These are phyloP conservation scores for Anoura caudifer DNA, from an alignment of 2,113 vertebrate species.

Conservation along the genomic window DNA sequence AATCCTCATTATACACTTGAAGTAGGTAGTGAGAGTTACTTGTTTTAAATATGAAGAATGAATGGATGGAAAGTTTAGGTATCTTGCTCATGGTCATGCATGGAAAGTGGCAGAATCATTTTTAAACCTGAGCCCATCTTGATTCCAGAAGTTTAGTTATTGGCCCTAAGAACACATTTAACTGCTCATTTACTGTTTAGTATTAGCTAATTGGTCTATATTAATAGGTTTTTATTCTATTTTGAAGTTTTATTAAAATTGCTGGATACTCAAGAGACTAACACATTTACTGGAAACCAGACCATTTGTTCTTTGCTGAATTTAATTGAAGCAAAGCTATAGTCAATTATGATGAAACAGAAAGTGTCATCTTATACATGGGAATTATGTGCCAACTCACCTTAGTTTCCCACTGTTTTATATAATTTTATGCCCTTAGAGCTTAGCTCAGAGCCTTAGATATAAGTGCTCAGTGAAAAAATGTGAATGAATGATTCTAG, in stretches of 20 bases:
- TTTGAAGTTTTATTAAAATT: neutral
- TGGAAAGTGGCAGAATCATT: neutral
- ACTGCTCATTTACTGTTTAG: neutral
- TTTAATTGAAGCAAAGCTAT: neutral
- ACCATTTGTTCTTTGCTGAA: neutral
- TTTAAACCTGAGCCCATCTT: neutral
- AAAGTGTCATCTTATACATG: neutral
- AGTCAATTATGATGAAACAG: neutral
- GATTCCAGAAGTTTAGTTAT: neutral
- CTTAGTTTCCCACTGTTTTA: neutral
- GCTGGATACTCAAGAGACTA: neutral
- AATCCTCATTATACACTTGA: neutral
- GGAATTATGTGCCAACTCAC: neutral
- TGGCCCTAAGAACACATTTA: neutral
- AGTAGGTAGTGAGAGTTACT: neutral
- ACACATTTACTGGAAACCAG: neutral
- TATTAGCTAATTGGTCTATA: neutral
- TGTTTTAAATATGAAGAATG: constrained; percentile 1
- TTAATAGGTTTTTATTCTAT: neutral
- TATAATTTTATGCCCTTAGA: neutral
- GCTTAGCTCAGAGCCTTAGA: neutral
- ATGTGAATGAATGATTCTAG: neutral
- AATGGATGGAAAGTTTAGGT: neutral
- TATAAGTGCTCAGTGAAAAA: constrained; percentile 1
- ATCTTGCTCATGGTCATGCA: neutral